Evolutionary conservation across 2,797 vertebrate genomes (phyloP).

Genomic region (Anas flavirostris): DNA sequence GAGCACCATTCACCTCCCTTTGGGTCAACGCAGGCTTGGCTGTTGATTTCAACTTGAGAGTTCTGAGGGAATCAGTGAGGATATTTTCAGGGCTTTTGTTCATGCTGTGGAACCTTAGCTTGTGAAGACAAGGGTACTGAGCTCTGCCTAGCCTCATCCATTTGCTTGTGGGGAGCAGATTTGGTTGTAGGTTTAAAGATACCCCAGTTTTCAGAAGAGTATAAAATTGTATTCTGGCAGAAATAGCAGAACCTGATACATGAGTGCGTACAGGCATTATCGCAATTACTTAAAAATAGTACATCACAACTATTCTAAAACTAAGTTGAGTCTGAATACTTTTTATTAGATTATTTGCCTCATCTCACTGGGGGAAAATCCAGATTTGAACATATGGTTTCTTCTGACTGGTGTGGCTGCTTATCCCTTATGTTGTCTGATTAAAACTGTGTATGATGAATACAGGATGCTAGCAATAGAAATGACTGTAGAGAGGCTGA

Average conservation of each 20-base stretch:
- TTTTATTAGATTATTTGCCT: background rate
- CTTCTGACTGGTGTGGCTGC: background rate
- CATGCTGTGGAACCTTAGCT: background rate
- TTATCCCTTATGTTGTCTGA: background rate
- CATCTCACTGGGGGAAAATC: background rate
- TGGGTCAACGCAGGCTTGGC: background rate
- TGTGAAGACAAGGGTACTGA: background rate
- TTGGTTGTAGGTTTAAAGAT: background rate
- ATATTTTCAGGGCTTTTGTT: background rate
- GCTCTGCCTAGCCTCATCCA: fast-evolving
- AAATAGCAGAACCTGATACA: background rate
- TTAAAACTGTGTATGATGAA: background rate
- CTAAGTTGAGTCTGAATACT: background rate
- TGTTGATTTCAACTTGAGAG: background rate
- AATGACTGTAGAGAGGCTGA: background rate
- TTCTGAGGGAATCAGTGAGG: background rate
- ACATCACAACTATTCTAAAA: background rate
- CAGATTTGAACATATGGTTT: background rate
- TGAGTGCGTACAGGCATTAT: background rate
- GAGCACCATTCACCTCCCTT: conserved; percentile 37
- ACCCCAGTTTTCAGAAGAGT: background rate
- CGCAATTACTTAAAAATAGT: background rate
- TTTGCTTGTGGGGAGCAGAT: background rate
- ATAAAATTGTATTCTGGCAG: background rate
- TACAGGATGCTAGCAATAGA: background rate